These are phyloP conservation scores for Clangula hyemalis DNA, from an alignment of 2,797 vertebrate species.

Conservation along the genomic window DNA sequence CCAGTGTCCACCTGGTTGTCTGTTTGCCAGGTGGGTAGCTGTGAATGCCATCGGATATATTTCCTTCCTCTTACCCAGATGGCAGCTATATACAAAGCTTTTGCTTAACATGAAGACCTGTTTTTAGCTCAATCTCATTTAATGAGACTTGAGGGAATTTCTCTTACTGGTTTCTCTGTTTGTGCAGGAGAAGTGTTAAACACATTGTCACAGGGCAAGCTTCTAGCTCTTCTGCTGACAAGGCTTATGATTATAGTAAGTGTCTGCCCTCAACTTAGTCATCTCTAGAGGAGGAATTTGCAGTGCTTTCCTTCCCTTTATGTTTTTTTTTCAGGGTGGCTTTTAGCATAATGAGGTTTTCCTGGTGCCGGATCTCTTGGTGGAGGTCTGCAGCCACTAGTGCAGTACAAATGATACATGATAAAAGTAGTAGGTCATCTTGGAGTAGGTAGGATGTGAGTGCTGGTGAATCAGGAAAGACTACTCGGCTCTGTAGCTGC, in stretches of 20 bases:
- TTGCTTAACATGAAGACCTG: neutral
- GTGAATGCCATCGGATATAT: neutral
- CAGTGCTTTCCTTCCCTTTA: neutral
- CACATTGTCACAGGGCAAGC: neutral
- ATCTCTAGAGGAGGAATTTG: neutral
- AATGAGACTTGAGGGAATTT: neutral
- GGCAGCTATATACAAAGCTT: neutral
- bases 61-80: neutral
- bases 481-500: neutral
- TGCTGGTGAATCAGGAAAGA: neutral
- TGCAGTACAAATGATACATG: neutral
- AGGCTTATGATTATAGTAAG: neutral
- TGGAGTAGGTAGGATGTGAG: neutral
- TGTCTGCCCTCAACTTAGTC: neutral
- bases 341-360: neutral
- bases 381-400: neutral
- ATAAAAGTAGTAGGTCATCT: neutral
- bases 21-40: neutral
- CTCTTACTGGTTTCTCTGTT: neutral
- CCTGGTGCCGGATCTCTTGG: neutral
- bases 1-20: neutral
- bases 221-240: accelerated
- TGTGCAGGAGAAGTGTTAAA: neutral
- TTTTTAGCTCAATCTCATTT: neutral
- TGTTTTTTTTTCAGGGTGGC: neutral